phyloP scores from a whole-genome alignment of 2,113 vertebrate species.

The Otis tarda region DNA sequence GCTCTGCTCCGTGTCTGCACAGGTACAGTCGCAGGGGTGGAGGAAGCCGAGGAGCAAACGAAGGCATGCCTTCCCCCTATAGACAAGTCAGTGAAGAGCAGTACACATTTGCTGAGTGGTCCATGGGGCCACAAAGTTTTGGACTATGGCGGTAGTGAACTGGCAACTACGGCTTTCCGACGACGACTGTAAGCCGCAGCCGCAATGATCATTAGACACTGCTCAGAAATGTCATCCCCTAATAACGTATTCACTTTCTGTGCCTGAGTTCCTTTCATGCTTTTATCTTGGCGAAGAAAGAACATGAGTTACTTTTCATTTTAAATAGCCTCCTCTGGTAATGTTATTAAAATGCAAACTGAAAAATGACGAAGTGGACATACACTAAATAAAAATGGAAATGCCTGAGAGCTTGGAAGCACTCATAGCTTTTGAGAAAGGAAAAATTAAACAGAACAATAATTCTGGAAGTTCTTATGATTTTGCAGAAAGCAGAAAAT shows the following conservation, averaged over 20 bases:
- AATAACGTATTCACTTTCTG: not conserved
- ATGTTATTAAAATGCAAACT: constrained; percentile 33
- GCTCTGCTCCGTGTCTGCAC: accelerated
- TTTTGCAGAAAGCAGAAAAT: not conserved
- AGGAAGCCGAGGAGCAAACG: not conserved
- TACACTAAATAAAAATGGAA: not conserved
- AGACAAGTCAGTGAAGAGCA: accelerated
- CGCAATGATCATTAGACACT: not conserved
- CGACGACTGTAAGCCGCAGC: not conserved
- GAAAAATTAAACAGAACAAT: not conserved
- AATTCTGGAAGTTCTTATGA: not conserved
- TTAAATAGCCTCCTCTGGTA: not conserved
- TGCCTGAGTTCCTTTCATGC: not conserved
- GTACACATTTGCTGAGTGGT: not conserved
- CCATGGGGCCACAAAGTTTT: not conserved
- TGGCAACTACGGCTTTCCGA: not conserved
- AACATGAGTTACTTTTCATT: not conserved
- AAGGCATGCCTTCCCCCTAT: accelerated
- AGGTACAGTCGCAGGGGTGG: accelerated
- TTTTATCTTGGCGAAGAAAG: not conserved
- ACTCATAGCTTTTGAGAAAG: not conserved
- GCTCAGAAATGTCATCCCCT: constrained; percentile 4
- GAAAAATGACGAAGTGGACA: not conserved
- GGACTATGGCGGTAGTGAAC: not conserved
- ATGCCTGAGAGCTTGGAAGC: not conserved